Percentiles rank a stretch among this genome's conserved stretches.
Evolutionary conservation across 2,888 invertebrate genomes (phyloP).

Genomic region (Microctonus hyperodae): DNA sequence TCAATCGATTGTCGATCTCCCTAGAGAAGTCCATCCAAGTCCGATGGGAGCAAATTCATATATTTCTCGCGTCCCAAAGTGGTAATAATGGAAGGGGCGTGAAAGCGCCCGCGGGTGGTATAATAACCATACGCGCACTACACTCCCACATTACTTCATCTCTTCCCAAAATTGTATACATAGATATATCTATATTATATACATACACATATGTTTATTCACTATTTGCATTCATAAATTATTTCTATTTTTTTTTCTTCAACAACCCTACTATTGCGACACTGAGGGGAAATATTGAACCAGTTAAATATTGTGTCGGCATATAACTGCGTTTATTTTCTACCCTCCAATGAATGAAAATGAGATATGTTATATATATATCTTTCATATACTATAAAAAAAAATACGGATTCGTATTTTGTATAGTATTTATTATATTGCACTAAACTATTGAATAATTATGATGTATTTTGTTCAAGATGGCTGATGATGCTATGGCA

Average conservation of each 20-base stretch:
- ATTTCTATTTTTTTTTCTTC: conserved; percentile 15
- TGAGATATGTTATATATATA: not conserved
- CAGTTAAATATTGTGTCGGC: conserved; percentile 7
- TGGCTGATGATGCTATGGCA: too few species aligned
- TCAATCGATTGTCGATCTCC: not conserved
- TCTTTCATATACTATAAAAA: too few species aligned
- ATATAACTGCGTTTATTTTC: conserved; percentile 23
- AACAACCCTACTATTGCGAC: not conserved
- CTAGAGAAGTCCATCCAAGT: conserved; percentile 24
- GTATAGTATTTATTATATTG: too few species aligned
- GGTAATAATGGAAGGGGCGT: conserved; percentile 33
- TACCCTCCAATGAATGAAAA: not conserved
- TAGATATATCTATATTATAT: too few species aligned
- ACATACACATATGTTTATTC: not conserved
- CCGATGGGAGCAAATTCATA: conserved; percentile 20
- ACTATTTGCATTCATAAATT: conserved; percentile 16
- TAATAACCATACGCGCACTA: not conserved
- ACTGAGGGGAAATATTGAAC: conserved; percentile 8
- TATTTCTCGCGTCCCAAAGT: conserved; percentile 30
- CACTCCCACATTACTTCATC: not conserved
- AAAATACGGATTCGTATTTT: too few species aligned
- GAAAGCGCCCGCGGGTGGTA: conserved; percentile 7
- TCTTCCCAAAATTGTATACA: not conserved
- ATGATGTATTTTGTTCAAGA: too few species aligned
- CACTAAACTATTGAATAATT: too few species aligned